Evolutionary conservation across 2,113 vertebrate genomes (phyloP).

Genomic region (Limnothrissa miodon): DNA sequence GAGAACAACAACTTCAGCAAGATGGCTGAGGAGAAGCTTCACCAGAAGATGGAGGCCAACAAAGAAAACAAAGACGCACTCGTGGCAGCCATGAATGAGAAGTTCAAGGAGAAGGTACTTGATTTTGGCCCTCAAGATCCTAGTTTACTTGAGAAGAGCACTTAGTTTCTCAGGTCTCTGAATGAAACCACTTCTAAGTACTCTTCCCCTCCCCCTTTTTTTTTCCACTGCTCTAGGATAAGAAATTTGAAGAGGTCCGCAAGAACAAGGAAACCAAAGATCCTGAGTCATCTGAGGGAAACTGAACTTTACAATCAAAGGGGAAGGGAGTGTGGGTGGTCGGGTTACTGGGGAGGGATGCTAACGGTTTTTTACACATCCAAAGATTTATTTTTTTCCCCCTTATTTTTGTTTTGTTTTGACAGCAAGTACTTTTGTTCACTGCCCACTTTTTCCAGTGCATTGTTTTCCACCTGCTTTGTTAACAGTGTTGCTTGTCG

Average conservation of each 20-base stretch:
- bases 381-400: slow-evolving; percentile 85
- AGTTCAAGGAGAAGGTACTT: slow-evolving; percentile 92
- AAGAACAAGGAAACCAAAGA: slow-evolving; percentile 98
- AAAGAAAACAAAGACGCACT: slow-evolving; percentile 95
- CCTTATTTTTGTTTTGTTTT: slow-evolving; percentile 69
- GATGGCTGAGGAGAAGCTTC: slow-evolving; percentile 97
- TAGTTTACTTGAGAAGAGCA: not conserved
- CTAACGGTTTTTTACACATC: slow-evolving; percentile 81
- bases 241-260: slow-evolving; percentile 92
- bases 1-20: slow-evolving; percentile 99
- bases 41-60: slow-evolving; percentile 96
- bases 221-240: slow-evolving; percentile 75
- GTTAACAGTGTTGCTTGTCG: not conserved
- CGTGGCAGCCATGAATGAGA: slow-evolving; percentile 92
- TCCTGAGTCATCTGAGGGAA: slow-evolving; percentile 65
- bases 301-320: slow-evolving; percentile 66
- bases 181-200: not conserved
- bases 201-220: not conserved
- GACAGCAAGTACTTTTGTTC: slow-evolving; percentile 66
- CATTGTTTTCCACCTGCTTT: slow-evolving; percentile 58
- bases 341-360: slow-evolving; percentile 42
- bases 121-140: not conserved
- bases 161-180: not conserved
- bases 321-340: not conserved
- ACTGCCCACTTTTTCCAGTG: slow-evolving; percentile 58